Conservation (phyloP, 2,888 invertebrate genomes). For the Drosophila borealis region DNA sequence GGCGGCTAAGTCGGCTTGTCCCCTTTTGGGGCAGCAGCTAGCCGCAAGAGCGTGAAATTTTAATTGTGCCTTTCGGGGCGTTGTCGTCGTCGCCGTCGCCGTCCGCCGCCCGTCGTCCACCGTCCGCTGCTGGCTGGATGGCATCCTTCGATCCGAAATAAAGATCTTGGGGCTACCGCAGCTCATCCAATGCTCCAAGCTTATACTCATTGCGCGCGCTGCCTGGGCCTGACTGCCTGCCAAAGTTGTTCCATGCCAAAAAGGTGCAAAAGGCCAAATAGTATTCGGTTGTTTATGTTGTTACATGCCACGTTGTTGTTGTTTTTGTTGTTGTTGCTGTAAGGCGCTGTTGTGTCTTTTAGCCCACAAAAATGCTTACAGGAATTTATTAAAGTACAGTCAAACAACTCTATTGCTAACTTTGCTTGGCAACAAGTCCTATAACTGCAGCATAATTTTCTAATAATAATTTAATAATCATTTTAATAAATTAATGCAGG, state of each 20-base stretch:
- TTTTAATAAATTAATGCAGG: no score
- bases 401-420: conserved; percentile 32
- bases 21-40: conserved; percentile 52
- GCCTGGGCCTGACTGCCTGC: conserved; percentile 37
- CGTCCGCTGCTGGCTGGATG: conserved; percentile 20
- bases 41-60: conserved; percentile 72
- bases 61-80: conserved; percentile 80
- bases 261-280: conserved; percentile 80
- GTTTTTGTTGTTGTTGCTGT: conserved; percentile 21
- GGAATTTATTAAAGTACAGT: conserved; percentile 63
- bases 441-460: no score
- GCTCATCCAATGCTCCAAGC: conserved; percentile 52
- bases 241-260: conserved; percentile 76
- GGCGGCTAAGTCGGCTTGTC: conserved; percentile 51
- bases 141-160: conserved; percentile 70
- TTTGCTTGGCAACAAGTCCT: neutral
- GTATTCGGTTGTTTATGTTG: conserved; percentile 80
- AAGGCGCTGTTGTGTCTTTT: conserved; percentile 56
- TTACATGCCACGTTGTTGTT: conserved; percentile 67
- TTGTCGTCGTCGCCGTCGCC: conserved; percentile 47
- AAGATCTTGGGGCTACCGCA: conserved; percentile 70
- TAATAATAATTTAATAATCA: no score
- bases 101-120: conserved; percentile 6
- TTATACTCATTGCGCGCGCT: conserved; percentile 1
- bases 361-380: conserved; percentile 61